Base-by-base conservation (phyloP, 2,888 invertebrate species). In the Siphonodentalium dalli region DNA sequence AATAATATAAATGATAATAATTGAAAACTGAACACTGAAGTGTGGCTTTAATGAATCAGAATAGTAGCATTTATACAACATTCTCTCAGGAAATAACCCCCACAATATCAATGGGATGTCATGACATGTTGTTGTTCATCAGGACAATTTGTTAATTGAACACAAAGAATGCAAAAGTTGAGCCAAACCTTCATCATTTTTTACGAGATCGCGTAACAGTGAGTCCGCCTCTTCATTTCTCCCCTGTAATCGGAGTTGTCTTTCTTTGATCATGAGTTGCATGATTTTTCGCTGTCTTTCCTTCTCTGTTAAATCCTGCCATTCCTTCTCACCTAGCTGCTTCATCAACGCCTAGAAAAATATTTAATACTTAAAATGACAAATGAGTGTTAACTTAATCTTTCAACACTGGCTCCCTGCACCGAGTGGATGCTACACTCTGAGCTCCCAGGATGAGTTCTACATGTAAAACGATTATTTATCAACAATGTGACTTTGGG, bases 251-350 rank as follows among this genome's bases (percentile, higher is more conserved):
- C 69, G 46, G 13, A 76, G 63, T 44, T 68, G 65, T 48, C 64
- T 58, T 45, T 75, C 72, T 54, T 69, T 70, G 42, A 71, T 43
- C 43, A 71, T 73, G 7, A 73, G 49, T 35, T 71, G 64, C 31
- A 69, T 54, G 34, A 74, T 60, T 23, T 46, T 48, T 21, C 58
- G 54, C 46, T 72, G 71, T 40, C 70, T 55, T 41, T 74, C 74
- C 35, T 61, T 54, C 37, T 73, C 72, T 8, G 68, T 64, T 47
- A 72, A 29, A 23, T 64, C 57, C 38, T 61, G 61, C 77, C 77
- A 77, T 29, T 74, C 66, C 7, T 62, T 45, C 43, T 75, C 75
- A 13, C 77, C 76, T 45, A 68, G 58, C 75, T 75, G 54, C 24
- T 35, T 41, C 21, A 28, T 37, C 13, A 38, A 18, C n/a, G n/a